Base-by-base conservation (phyloP, 2,797 vertebrate species). In the Tokudaia muenninki region DNA sequence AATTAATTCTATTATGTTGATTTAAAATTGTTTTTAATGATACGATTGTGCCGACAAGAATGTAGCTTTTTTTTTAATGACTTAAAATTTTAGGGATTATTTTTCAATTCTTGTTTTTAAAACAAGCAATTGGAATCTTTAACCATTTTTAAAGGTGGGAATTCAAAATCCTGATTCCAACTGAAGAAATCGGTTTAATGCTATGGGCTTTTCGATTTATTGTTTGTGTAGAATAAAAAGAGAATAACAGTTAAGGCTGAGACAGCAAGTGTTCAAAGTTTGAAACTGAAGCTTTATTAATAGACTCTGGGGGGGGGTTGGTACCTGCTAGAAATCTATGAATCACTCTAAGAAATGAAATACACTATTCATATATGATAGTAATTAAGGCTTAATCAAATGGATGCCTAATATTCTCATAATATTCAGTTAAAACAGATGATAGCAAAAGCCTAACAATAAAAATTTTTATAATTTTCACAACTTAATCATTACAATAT, bases 391-490 rank as follows among this genome's bases (percentile, higher is more conserved):
- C 93, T 93, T 78, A 96, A 89, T 96, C 98, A 97, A 72, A 93
- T 94, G 55, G 79, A 24, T 88, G 65, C 96, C 97, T 96, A 44
- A 3, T 52, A 93, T 96, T 97, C 88, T 98, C 96, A 95, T 86
- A 94, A 81, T 96, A 88, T 96, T 61, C 86, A 55, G 95, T 97
- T 94, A 96, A 97, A 96, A 93, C 65, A 97, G 95, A 90, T 87
- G 90, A 97, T 95, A 91, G 50, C 44, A 95, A 94, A 97, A 98
- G 26, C 19, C 83, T 55, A 94, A 79, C 41, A 50, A 87, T 92
- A 72, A 74, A 97, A 91, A 90, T 97, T 86, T 97, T 86, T 80
- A 16, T 9, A 24, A 92, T 96, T 87, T 94, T 97, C 93, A 47
- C 79, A 97, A 31, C 16, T 31, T 65, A 61, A 47, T 44, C 26